A percentile compares a stretch with the other conserved stretches of the same genome.
Conservation (phyloP, 2,888 invertebrate genomes). For the Eurytoma adleriae region DNA sequence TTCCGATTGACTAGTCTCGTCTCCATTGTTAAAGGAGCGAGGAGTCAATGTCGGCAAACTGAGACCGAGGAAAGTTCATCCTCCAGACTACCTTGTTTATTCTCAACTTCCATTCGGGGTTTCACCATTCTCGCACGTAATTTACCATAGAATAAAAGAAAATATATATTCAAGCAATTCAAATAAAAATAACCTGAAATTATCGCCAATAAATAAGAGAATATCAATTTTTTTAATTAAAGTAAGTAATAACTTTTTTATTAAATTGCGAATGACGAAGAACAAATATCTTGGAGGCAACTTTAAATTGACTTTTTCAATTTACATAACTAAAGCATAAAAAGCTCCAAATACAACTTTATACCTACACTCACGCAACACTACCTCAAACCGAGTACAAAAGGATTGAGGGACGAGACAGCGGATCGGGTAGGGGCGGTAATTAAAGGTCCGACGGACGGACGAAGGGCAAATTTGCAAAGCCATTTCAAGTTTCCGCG, state of each 20-base stretch:
- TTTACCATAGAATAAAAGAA: no score
- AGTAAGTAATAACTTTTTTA: no score
- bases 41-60: constrained; percentile 3
- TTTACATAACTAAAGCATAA: not conserved
- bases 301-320: not conserved
- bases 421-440: constrained; percentile 56
- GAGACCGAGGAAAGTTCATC: not conserved
- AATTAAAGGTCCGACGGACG: constrained; percentile 69
- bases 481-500: constrained; percentile 72
- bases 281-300: not conserved
- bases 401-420: constrained; percentile 40
- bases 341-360: not conserved
- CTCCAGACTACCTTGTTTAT: constrained; percentile 7
- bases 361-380: no score
- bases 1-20: constrained; percentile 28
- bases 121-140: no score
- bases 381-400: not conserved
- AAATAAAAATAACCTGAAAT: no score
- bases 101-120: not conserved
- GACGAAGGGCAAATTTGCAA: constrained; percentile 72
- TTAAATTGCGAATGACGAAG: not conserved
- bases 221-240: no score
- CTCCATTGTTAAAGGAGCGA: constrained; percentile 4
- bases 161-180: no score
- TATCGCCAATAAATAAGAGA: no score